These are phyloP conservation scores for Phrynocephalus guinanensis DNA, from an alignment of 2,797 vertebrate species.

Conservation along the genomic window DNA sequence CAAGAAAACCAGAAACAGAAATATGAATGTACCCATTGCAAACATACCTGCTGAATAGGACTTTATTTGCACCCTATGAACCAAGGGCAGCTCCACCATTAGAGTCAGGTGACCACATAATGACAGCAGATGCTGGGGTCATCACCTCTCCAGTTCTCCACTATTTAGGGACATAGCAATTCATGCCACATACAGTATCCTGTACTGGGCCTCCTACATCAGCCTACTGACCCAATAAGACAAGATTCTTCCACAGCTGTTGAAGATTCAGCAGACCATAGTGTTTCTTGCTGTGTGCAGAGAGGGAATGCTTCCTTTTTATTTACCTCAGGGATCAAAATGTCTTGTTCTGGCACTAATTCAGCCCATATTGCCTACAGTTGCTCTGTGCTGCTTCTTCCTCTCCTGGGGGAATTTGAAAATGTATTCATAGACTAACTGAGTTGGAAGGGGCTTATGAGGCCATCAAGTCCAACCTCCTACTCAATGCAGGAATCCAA, in stretches of 20 bases:
- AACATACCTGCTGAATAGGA: no score
- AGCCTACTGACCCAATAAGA: not conserved
- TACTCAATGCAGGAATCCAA: no score
- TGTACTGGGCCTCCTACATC: not conserved
- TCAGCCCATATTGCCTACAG: not conserved
- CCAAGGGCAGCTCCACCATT: no score
- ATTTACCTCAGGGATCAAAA: not conserved
- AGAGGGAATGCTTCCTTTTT: not conserved
- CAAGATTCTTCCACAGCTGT: not conserved
- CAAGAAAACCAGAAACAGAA: no score
- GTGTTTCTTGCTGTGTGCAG: not conserved
- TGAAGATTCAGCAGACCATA: not conserved
- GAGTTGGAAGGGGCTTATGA: no score
- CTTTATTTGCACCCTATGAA: no score
- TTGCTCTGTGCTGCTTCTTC: no score
- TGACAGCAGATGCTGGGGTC: no score
- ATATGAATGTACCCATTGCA: no score
- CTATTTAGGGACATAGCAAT: not conserved
- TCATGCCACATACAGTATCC: not conserved
- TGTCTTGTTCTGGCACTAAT: not conserved
- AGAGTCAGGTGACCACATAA: no score
- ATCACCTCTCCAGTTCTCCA: not conserved
- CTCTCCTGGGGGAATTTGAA: not conserved
- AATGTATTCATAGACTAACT: not conserved
- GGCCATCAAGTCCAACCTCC: no score